Evolutionary conservation across 2,888 invertebrate genomes (phyloP), one percentile per base, ranked within the genome.

Genomic region (Ophioninae sp.): DNA sequence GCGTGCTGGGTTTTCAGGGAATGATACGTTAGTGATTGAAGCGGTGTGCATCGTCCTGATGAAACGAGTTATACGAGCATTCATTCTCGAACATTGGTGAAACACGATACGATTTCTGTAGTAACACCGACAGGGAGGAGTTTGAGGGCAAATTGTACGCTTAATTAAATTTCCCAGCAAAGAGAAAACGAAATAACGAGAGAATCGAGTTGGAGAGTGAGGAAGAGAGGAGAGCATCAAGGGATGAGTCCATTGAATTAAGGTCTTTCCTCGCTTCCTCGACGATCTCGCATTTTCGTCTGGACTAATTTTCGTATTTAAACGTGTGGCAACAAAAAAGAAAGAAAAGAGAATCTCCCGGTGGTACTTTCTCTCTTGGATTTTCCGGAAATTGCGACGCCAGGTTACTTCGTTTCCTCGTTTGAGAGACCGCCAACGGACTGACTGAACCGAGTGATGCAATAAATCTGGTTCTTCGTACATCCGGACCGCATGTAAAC

Each of bases 131-230:
- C 13, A 50, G 23, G 6, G 7, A 8, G 61, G 69, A 23, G 56
- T 20, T 37, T 21, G 7, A n/a, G 57, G 56, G 21, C 37, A 70
- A 78, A 41, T 74, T 64, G 41, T 44, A 37, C 62, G 65, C 57
- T 82, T 74, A 64, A 82, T 74, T 69, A 74, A 82, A 17, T 30
- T 74, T 41, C 20, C 13, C 41, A 64, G 62, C 44, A 23, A 21
- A 64, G 17, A 41, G 67, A 20, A 80, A 7, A 61, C 20, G 44
- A 37, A 21, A 21, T 67, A 44, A 44, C 44, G 13, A 37, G 10
- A 65, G 70, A 7, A 44, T 21, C 7, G 57, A n/a, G 21, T 13
- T 8, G 50, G 10, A 7, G 56, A 67, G 75, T 20, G 21, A 50
- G 50, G 13, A 13, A 13, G 44, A 10, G 44, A 44, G 44, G 0